Evolutionary conservation across 2,888 invertebrate species (phyloP), one percentile per base, ranked within the genome.

Genomic region (Pollenia amentaria): DNA sequence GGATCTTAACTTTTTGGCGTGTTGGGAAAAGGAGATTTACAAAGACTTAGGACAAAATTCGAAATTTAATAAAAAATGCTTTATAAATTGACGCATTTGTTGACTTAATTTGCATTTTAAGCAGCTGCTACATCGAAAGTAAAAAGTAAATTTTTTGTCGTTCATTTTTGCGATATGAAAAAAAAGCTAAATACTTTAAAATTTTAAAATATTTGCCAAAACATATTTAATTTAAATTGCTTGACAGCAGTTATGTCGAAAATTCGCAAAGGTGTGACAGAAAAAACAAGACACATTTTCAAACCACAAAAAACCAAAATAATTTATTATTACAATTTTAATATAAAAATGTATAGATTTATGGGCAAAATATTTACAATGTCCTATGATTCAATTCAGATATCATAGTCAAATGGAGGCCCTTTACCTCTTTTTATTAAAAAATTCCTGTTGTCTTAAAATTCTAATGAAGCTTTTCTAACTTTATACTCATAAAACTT

Each of bases 41-140:
- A 55, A 67, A 72, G 78, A 60, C n/a, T n/a, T n/a, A n/a, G 67
- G 72, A 51, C 70, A 84, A 75, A 83, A 69, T 48, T 55, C 65
- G 12, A 73, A 81, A 73, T 73, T 73, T 73, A 81, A 73, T 84
- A 84, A 78, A 51, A 78, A 78, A 67, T 84, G 65, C 57, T 73
- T 72, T 78, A 44, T 48, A 65, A 64, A 46, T 16, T 51, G 60
- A 60, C 40, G 65, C 77, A 84, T 78, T 78, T 84, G 84, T 84
- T 84, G 84, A 73, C 78, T 84, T 72, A 67, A 72, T 84, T 84
- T 84, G 72, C 77, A 78, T 84, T 84, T 78, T 29, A 72, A 44
- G 16, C 70, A 77, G 64, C 64, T 70, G 64, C 46, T 77, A 9
- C 9, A 10, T 18, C 53, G 42, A 72, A 55, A 69, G 55, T 48